Evolutionary conservation across 2,113 vertebrate species (phyloP).

Genomic region (Pterocles orientalis): DNA sequence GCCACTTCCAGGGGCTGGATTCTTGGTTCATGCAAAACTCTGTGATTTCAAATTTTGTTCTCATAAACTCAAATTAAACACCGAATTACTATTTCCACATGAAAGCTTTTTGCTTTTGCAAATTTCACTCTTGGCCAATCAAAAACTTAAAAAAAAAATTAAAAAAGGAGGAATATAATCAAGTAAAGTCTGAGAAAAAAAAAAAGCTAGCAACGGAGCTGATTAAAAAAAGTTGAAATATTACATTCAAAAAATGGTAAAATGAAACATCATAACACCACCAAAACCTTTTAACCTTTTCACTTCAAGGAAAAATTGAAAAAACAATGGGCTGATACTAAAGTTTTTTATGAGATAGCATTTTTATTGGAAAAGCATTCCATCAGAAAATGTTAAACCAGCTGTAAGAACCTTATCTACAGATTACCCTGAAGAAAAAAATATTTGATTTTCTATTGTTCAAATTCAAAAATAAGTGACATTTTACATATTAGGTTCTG

Average conservation of each 20-base stretch:
- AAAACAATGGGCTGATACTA: not conserved
- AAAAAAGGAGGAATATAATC: not conserved
- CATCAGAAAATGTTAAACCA: not conserved
- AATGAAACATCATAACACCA: not conserved
- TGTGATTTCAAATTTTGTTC: not conserved
- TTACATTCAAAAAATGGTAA: not conserved
- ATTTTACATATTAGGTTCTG: not conserved
- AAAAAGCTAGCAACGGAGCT: not conserved
- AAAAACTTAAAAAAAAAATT: not conserved
- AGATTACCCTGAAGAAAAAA: not conserved
- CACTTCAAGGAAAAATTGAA: not conserved
- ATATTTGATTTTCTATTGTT: not conserved
- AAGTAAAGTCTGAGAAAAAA: not conserved
- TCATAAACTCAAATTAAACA: not conserved
- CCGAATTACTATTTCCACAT: not conserved
- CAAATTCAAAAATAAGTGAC: not conserved
- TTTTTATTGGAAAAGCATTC: not conserved
- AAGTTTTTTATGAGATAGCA: not conserved
- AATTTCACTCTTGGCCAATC: not conserved
- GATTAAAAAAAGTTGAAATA: not conserved
- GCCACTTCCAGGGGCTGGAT: not conserved
- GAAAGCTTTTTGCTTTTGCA: not conserved
- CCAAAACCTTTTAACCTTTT: conserved; percentile 2
- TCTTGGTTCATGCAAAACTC: not conserved
- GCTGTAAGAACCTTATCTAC: not conserved